Conservation (phyloP, 1,140 invertebrate genomes). For the Drosophila athabasca region DNA sequence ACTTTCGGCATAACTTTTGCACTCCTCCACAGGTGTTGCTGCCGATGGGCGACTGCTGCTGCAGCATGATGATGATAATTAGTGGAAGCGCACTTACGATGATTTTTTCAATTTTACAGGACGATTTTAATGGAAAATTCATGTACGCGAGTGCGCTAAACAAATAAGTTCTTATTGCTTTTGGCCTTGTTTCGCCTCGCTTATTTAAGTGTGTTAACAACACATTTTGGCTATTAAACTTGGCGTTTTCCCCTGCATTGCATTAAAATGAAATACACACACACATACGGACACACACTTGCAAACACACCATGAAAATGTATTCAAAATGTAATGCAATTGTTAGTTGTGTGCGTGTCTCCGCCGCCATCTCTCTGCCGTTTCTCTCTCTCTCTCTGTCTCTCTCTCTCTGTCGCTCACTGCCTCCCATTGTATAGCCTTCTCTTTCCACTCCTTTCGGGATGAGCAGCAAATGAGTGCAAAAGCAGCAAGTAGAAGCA, state of each 20-base stretch:
- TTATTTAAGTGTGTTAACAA: constrained; percentile 43
- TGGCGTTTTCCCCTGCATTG: constrained; percentile 37
- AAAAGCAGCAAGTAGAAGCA: constrained; percentile 5
- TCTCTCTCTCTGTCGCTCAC: background rate
- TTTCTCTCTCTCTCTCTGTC: background rate
- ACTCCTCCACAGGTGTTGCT: too few species aligned
- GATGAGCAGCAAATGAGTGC: constrained; percentile 3
- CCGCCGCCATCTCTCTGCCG: background rate
- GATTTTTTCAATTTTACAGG: background rate
- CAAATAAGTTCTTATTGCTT: constrained; percentile 43
- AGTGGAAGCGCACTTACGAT: too few species aligned
- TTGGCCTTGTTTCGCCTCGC: background rate
- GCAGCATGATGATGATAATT: too few species aligned
- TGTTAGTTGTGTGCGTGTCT: constrained; percentile 35
- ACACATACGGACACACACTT: background rate
- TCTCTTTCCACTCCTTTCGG: too few species aligned
- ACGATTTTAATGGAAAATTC: constrained; percentile 59
- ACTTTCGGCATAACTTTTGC: too few species aligned
- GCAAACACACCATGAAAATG: constrained; percentile 18
- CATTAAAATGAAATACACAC: constrained; percentile 48
- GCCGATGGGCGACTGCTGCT: too few species aligned
- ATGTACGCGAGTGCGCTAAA: constrained; percentile 45
- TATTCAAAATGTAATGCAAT: constrained; percentile 68
- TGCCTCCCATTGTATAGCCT: background rate
- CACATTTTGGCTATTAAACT: constrained; percentile 61